phyloP scores from a whole-genome alignment of 2,113 vertebrate genomes.

The Excalfactoria chinensis region DNA sequence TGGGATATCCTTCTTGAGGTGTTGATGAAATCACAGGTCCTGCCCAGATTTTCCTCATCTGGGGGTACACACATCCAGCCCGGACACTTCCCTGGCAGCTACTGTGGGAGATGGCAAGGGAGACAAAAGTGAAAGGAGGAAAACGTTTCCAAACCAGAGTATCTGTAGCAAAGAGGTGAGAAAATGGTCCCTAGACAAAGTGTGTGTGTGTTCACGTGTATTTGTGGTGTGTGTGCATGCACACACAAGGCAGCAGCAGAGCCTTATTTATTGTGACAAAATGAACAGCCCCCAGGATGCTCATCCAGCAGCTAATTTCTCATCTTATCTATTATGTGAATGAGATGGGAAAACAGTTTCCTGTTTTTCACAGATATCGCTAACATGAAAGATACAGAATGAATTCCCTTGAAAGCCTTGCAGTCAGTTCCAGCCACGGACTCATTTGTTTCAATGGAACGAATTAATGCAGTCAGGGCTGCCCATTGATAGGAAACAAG shows the following conservation, averaged over 20 bases:
- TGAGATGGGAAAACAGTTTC: constrained; percentile 79
- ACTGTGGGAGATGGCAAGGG: neutral
- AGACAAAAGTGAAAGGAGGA: neutral
- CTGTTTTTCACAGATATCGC: constrained; percentile 77
- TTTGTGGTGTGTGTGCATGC: accelerated
- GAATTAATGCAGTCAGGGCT: constrained; percentile 33
- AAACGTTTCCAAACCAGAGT: neutral
- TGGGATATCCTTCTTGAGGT: neutral
- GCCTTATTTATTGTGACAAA: constrained; percentile 74
- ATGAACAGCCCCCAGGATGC: constrained; percentile 77
- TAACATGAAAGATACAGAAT: constrained; percentile 72
- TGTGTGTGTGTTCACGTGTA: accelerated
- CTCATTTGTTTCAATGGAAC: constrained; percentile 57
- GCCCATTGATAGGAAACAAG: constrained; percentile 12
- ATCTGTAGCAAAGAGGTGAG: neutral
- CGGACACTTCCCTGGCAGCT: neutral
- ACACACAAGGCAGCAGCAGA: constrained; percentile 20
- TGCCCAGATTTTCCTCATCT: neutral
- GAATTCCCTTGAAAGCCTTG: constrained; percentile 72
- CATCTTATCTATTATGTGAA: constrained; percentile 82
- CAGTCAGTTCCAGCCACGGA: constrained; percentile 51
- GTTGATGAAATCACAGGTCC: neutral
- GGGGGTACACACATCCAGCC: accelerated
- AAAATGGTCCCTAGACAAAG: neutral
- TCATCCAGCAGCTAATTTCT: constrained; percentile 80